phyloP scores from a whole-genome alignment of 2,113 vertebrate genomes.

The Anarhynchus alexandrinus region DNA sequence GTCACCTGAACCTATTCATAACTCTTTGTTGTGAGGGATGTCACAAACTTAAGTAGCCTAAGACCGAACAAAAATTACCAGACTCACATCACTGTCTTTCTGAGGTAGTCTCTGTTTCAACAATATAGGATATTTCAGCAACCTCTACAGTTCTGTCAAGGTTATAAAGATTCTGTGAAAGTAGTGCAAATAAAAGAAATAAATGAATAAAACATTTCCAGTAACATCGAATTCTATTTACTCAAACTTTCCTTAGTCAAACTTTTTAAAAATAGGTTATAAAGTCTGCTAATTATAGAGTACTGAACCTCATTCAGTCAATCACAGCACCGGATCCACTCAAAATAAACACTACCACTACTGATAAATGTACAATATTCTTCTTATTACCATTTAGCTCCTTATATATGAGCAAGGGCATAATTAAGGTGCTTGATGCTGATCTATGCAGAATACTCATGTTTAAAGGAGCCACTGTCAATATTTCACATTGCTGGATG shows the following conservation, averaged over 20 bases:
- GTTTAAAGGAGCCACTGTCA: conserved; percentile 38
- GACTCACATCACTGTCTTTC: conserved; percentile 52
- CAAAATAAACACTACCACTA: conserved; percentile 18
- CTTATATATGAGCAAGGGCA: neutral
- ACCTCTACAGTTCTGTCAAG: conserved; percentile 61
- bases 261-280: conserved; percentile 52
- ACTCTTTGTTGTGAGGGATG: conserved; percentile 30
- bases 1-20: neutral
- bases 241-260: conserved; percentile 30
- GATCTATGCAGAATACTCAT: conserved; percentile 32
- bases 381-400: conserved; percentile 37
- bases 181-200: conserved; percentile 53
- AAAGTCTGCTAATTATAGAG: conserved; percentile 51
- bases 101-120: conserved; percentile 39
- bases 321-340: conserved; percentile 19
- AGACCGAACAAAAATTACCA: conserved; percentile 54
- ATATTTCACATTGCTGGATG: conserved; percentile 43
- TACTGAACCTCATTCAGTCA: conserved; percentile 55
- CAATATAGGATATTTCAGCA: conserved; percentile 26
- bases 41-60: conserved; percentile 41
- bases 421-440: conserved; percentile 33
- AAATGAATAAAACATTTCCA: conserved; percentile 56
- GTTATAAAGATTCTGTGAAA: conserved; percentile 46
- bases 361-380: conserved; percentile 4
- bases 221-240: conserved; percentile 54